Percentiles rank a stretch among this genome's conserved stretches.
Evolutionary conservation across 2,888 invertebrate genomes (phyloP).

Genomic region (Heliconius ismenius): DNA sequence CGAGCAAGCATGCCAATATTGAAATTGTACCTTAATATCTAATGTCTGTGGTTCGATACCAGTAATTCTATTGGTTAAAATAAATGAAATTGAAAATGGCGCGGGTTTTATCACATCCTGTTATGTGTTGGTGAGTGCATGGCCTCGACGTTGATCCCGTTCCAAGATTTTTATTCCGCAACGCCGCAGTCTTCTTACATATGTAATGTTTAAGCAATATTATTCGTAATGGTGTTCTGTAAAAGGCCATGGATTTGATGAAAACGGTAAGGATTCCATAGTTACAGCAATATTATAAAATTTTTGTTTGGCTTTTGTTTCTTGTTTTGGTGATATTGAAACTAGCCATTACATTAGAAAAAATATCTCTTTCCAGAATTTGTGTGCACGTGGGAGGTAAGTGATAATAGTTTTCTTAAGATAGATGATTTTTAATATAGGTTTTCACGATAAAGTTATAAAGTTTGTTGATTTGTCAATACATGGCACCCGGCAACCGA

Average conservation of each 20-base stretch:
- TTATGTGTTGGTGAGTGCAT: constrained; percentile 74
- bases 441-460: constrained; percentile 63
- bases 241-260: constrained; percentile 83
- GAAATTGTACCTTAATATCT: constrained; percentile 46
- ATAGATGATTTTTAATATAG: constrained; percentile 65
- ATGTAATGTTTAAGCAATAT: constrained; percentile 70
- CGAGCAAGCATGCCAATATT: constrained; percentile 52
- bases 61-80: constrained; percentile 59
- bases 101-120: constrained; percentile 80
- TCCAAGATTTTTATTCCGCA: constrained; percentile 67
- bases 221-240: constrained; percentile 80
- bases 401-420: constrained; percentile 70
- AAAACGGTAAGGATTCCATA: constrained; percentile 78
- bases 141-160: constrained; percentile 75
- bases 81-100: constrained; percentile 65
- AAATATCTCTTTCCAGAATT: constrained; percentile 82
- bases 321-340: constrained; percentile 82
- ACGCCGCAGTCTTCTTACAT: constrained; percentile 64
- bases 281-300: constrained; percentile 59
- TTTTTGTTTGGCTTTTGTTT: constrained; percentile 82
- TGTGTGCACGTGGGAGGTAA: constrained; percentile 81
- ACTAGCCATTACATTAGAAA: constrained; percentile 82
- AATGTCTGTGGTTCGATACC: constrained; percentile 52
- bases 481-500: constrained; percentile 80
- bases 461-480: constrained; percentile 79